Evolutionary conservation across 92 coral and sea anemone species (phyloP).

Genomic region (Pocillopora meandrina): DNA sequence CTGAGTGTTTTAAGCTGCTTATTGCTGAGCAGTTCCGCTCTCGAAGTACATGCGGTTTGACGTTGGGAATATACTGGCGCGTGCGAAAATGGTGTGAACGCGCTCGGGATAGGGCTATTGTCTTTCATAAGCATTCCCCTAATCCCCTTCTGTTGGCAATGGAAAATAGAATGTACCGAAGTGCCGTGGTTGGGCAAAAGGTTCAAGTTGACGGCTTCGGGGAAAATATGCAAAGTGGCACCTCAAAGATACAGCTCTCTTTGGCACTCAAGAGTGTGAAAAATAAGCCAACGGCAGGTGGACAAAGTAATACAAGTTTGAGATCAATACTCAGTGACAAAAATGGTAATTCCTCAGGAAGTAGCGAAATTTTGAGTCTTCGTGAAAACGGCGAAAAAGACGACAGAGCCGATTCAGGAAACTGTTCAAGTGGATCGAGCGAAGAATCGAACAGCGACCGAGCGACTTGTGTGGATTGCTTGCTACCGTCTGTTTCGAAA

Average conservation of each 20-base stretch:
- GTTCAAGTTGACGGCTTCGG: constrained; percentile 93
- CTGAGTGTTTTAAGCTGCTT: constrained; percentile 91
- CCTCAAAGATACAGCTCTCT: constrained; percentile 67
- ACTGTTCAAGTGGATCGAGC: constrained; percentile 20
- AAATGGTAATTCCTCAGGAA: constrained; percentile 28
- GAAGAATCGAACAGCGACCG: constrained; percentile 14
- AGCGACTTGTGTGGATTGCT: constrained; percentile 32
- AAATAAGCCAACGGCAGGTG: constrained; percentile 69
- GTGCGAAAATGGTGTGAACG: constrained; percentile 98
- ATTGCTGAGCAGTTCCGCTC: constrained; percentile 94
- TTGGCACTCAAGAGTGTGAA: constrained; percentile 48
- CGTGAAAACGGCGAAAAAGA: background rate
- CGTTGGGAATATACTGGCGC: constrained; percentile 78
- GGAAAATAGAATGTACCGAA: constrained; percentile 65
- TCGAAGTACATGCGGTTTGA: constrained; percentile 81
- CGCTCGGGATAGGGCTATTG: constrained; percentile 81
- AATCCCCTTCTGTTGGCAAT: constrained; percentile 81
- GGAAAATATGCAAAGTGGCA: constrained; percentile 71
- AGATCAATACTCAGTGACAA: constrained; percentile 49
- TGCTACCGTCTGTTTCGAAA: constrained; percentile 59
- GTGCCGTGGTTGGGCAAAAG: constrained; percentile 90
- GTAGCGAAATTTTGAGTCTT: constrained; percentile 5
- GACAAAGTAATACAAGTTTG: constrained; percentile 24
- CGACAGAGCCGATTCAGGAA: constrained; percentile 3
- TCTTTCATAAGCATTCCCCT: constrained; percentile 84